A percentile compares a stretch with the other conserved stretches of the same genome.
phyloP scores from a whole-genome alignment of 2,888 invertebrate species.

The Teleogryllus oceanicus region DNA sequence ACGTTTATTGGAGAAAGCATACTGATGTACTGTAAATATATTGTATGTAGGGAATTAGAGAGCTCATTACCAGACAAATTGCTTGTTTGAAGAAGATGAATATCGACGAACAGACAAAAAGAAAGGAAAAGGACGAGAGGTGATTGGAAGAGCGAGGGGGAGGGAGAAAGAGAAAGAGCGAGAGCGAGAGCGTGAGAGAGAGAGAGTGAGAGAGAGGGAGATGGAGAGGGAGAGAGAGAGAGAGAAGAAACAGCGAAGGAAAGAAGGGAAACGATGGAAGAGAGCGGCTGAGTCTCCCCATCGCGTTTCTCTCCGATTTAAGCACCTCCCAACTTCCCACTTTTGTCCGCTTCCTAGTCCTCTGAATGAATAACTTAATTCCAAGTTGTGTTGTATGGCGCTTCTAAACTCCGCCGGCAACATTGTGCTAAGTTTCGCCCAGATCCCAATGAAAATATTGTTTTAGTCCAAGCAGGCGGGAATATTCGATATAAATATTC shows the following conservation, averaged over 20 bases:
- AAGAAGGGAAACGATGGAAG: background rate
- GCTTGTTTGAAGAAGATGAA: too few species aligned
- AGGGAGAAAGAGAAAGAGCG: too few species aligned
- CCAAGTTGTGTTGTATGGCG: background rate
- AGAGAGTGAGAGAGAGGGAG: background rate
- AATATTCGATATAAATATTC: constrained; percentile 18
- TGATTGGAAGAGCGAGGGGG: too few species aligned
- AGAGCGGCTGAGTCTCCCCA: background rate
- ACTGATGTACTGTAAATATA: too few species aligned
- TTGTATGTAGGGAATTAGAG: too few species aligned
- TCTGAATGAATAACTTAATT: constrained; percentile 18
- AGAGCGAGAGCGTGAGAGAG: too few species aligned
- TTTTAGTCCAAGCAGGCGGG: constrained; percentile 7
- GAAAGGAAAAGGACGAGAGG: too few species aligned
- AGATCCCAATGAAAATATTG: constrained; percentile 18
- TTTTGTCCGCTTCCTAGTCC: constrained; percentile 18
- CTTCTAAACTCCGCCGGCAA: background rate
- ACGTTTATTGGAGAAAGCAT: too few species aligned
- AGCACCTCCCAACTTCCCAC: background rate
- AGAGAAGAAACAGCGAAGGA: background rate
- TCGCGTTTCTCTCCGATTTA: background rate
- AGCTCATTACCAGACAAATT: too few species aligned
- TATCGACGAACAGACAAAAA: too few species aligned
- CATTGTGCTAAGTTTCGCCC: constrained; percentile 3
- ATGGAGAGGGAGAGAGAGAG: background rate